phyloP scores from a whole-genome alignment of 1,140 invertebrate genomes.

The Pararge aegeria region DNA sequence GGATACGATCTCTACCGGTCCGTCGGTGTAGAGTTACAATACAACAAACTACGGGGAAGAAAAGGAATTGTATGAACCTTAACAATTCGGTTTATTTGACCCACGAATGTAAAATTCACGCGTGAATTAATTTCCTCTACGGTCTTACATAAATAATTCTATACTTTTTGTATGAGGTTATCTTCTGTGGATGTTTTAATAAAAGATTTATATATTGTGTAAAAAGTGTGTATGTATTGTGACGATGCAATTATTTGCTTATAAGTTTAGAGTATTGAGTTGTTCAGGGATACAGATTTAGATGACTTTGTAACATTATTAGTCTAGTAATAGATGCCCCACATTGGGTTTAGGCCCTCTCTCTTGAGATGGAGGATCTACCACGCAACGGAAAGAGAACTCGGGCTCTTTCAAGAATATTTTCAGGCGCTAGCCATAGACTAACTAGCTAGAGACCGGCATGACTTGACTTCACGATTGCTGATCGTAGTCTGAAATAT shows the following conservation, averaged over 20 bases:
- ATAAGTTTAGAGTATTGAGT: neutral
- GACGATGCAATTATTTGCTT: slow-evolving; percentile 9
- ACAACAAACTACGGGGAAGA: slow-evolving; percentile 41
- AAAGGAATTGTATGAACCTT: slow-evolving; percentile 52
- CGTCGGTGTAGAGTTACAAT: slow-evolving; percentile 66
- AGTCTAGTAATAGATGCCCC: too few relatives aligned
- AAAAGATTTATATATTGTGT: slow-evolving; percentile 11
- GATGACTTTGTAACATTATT: too few relatives aligned
- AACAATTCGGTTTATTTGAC: slow-evolving; percentile 53
- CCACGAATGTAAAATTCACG: slow-evolving; percentile 59
- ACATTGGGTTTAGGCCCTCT: too few relatives aligned
- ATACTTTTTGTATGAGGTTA: slow-evolving; percentile 21
- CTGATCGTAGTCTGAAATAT: too few relatives aligned
- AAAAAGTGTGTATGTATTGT: neutral
- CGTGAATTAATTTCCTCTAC: slow-evolving; percentile 59
- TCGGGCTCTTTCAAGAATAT: too few relatives aligned
- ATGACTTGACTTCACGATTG: too few relatives aligned
- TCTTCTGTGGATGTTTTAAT: slow-evolving; percentile 28
- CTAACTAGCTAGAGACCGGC: too few relatives aligned
- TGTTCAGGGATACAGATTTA: neutral
- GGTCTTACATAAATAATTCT: slow-evolving; percentile 34
- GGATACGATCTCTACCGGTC: slow-evolving; percentile 54
- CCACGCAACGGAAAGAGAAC: too few relatives aligned
- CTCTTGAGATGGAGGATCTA: too few relatives aligned
- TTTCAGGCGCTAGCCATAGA: too few relatives aligned